Evolutionary conservation across 92 coral and sea anemone genomes (phyloP).

Genomic region (Phenganax subtilis): DNA sequence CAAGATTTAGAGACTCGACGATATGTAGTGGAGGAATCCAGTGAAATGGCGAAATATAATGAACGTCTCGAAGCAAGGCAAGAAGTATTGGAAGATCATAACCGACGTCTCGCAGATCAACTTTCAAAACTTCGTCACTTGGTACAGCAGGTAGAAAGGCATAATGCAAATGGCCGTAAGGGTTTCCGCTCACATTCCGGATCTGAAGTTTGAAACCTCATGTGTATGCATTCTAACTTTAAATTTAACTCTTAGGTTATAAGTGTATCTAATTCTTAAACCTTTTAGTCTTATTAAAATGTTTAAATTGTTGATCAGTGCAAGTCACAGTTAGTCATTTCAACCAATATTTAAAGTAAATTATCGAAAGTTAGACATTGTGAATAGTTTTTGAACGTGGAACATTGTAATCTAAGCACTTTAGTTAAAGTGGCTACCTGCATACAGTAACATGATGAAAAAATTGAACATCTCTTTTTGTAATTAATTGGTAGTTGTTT

Average conservation of each 20-base stretch:
- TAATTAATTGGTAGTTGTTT: no score
- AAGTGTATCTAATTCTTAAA: neutral
- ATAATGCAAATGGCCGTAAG: neutral
- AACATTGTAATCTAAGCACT: no score
- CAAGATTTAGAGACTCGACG: constrained; percentile 45
- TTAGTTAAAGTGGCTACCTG: no score
- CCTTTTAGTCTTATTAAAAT: neutral
- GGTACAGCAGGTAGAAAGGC: constrained; percentile 74
- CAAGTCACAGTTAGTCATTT: no score
- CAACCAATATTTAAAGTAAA: no score
- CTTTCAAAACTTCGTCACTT: constrained; percentile 66
- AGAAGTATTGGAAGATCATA: constrained; percentile 92
- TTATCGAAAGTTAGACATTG: no score
- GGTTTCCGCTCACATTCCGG: constrained; percentile 3
- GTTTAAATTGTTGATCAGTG: no score
- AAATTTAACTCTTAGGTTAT: neutral
- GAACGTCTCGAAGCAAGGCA: constrained; percentile 88
- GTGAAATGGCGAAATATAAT: constrained; percentile 59
- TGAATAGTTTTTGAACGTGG: no score
- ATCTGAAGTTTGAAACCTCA: constrained; percentile 11
- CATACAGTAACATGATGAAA: no score
- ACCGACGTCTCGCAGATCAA: constrained; percentile 83
- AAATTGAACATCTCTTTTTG: no score
- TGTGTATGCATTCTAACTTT: neutral
- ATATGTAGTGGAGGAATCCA: constrained; percentile 45